These are phyloP conservation scores for Thunnus maccoyii DNA, from an alignment of 2,113 vertebrate species.

Conservation along the genomic window DNA sequence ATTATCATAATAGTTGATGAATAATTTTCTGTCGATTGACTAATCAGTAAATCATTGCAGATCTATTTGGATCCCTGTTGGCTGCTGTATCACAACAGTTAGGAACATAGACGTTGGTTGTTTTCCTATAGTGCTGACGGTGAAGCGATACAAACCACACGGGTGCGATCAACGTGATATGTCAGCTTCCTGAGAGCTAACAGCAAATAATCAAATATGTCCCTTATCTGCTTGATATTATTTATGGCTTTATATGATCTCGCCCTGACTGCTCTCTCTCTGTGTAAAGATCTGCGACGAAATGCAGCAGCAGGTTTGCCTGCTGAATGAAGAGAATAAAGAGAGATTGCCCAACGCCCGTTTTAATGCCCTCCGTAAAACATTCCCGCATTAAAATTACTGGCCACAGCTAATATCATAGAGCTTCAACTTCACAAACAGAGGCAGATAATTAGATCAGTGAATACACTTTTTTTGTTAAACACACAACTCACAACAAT, in stretches of 20 bases:
- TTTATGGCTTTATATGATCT: constrained; percentile 24
- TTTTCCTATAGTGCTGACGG: not conserved
- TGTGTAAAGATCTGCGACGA: constrained; percentile 15
- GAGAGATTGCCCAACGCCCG: constrained; percentile 3
- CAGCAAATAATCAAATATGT: not conserved
- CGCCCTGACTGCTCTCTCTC: not conserved
- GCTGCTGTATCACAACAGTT: too few relatives aligned
- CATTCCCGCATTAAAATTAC: not conserved
- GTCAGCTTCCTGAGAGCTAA: not conserved
- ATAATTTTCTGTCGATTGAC: too few relatives aligned
- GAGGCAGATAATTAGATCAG: not conserved
- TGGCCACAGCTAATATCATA: not conserved
- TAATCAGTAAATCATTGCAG: too few relatives aligned
- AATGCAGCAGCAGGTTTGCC: not conserved
- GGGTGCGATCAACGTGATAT: not conserved
- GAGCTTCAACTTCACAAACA: not conserved
- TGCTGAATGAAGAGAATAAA: not conserved
- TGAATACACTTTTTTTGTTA: not conserved
- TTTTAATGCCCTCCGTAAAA: constrained; percentile 37
- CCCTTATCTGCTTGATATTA: constrained; percentile 7
- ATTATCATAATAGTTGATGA: too few relatives aligned
- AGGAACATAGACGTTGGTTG: not conserved
- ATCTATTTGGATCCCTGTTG: too few relatives aligned
- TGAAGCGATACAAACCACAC: not conserved
- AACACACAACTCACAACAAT: not conserved